phyloP scores from a whole-genome alignment of 2,888 invertebrate species.

The Drosophila suboccidentalis region DNA sequence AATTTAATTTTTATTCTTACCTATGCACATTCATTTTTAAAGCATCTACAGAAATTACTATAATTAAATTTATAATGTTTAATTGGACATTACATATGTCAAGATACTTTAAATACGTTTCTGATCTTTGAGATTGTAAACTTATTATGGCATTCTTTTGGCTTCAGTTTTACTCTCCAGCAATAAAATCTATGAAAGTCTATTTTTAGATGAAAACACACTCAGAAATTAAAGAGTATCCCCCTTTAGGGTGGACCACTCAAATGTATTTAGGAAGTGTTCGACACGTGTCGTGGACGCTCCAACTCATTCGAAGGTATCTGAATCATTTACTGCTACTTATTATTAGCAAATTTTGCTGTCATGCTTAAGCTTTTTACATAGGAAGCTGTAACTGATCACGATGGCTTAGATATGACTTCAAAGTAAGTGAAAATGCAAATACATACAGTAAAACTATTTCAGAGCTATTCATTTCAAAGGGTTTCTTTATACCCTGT shows the following conservation, averaged over 20 bases:
- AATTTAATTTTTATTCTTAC: background rate
- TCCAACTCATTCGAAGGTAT: conserved; percentile 1
- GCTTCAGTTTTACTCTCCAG: conserved; percentile 1
- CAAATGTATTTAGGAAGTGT: background rate
- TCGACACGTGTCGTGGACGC: conserved; percentile 10
- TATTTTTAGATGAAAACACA: conserved; percentile 7
- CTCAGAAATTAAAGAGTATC: background rate
- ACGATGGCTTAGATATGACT: background rate
- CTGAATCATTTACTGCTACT: background rate
- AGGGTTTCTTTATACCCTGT: background rate
- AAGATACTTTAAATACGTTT: conserved; percentile 2
- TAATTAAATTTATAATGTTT: background rate
- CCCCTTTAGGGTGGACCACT: background rate
- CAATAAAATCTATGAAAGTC: conserved; percentile 2
- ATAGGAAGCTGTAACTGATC: background rate
- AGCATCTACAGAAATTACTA: background rate
- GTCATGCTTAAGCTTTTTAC: background rate
- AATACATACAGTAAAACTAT: conserved; percentile 2
- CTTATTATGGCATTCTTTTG: conserved; percentile 6
- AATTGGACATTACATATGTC: background rate
- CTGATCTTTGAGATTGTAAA: conserved; percentile 9
- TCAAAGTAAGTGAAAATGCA: conserved; percentile 1
- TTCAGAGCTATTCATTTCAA: background rate
- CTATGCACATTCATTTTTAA: too few relatives aligned
- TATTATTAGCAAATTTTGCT: conserved; percentile 5